phyloP scores from a whole-genome alignment of 2,888 invertebrate genomes.

The Latheticus oryzae region DNA sequence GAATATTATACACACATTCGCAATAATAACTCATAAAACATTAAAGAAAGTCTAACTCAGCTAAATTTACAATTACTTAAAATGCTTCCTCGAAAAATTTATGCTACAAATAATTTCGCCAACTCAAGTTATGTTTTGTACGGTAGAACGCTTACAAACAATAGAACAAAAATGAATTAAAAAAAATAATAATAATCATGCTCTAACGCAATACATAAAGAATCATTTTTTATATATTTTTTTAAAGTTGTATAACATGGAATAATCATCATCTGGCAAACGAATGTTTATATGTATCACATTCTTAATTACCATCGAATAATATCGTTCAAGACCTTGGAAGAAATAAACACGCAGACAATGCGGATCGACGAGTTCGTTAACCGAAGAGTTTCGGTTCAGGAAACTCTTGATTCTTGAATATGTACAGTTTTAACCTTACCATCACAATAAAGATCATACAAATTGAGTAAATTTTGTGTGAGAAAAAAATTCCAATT shows the following conservation, averaged over 20 bases:
- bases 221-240: too few species aligned
- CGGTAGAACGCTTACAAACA: constrained; percentile 14
- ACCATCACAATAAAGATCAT: constrained; percentile 5
- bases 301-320: constrained; percentile 36
- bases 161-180: constrained; percentile 8
- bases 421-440: constrained; percentile 27
- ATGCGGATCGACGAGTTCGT: constrained; percentile 42
- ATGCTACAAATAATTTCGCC: constrained; percentile 10
- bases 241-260: too few species aligned
- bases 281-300: constrained; percentile 28
- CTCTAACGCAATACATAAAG: constrained; percentile 1
- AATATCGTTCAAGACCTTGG: constrained; percentile 38
- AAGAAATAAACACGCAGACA: constrained; percentile 41
- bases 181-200: constrained; percentile 5
- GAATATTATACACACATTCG: too few species aligned
- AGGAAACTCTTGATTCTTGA: constrained; percentile 37
- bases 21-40: constrained; percentile 6
- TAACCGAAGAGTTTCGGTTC: constrained; percentile 44
- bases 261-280: constrained; percentile 36
- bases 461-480: too few species aligned
- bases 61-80: constrained; percentile 25
- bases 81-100: constrained; percentile 10
- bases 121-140: constrained; percentile 11
- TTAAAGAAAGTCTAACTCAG: constrained; percentile 24
- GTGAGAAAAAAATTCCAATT: too few species aligned